Base-by-base conservation (phyloP, 2,113 vertebrate genomes). In the Semnornis frantzii region DNA sequence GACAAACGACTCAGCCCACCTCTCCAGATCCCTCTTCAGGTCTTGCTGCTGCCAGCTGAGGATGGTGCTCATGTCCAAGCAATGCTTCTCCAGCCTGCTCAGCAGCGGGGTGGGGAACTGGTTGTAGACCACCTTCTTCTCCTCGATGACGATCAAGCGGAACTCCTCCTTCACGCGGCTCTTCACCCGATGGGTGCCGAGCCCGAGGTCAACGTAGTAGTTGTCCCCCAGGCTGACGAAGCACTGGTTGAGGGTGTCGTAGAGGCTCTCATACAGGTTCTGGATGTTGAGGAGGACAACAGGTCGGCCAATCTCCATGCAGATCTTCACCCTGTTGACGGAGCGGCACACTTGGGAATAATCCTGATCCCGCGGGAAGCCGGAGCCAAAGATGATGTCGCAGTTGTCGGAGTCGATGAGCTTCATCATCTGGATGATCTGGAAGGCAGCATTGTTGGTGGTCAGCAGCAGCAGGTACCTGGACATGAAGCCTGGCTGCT, bases 201-300 rank as follows among this genome's bases (percentile, higher is more conserved):
- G 97, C 55, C 98, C 98, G 39, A 98, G 95, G 92, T 98, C 98
- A 4, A 98, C 98, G 23, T 98, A 98, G 46, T 97, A 96, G 66
- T 98, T 97, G 12, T 85, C 95, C 57, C 98, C 97, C 42, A 98
- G 97, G 68, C 96, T 96, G 44, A 98, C 97, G 14, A 98, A 98
- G 90, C 98, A 98, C 80, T 98, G 98, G 68, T 98, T 98, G 80
- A 98, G 92, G 6, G 97, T 96, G 77, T 98, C 98, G 5, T 98
- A 98, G 64, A 98, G 94, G 82, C 98, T 98, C 88, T 98, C 98
- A 5, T 98, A 98, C 9, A 98, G 97, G 90, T 98, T 98, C 46
- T 98, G 98, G 84, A 98, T 96, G 93, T 98, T 98, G 46, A 98
- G 95, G 18, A 98, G 98, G 52, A 98, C 96, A 57, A 98, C 97